Evolutionary conservation across 2,113 vertebrate species (phyloP).

Genomic region (Phalacrocorax pelagicus): DNA sequence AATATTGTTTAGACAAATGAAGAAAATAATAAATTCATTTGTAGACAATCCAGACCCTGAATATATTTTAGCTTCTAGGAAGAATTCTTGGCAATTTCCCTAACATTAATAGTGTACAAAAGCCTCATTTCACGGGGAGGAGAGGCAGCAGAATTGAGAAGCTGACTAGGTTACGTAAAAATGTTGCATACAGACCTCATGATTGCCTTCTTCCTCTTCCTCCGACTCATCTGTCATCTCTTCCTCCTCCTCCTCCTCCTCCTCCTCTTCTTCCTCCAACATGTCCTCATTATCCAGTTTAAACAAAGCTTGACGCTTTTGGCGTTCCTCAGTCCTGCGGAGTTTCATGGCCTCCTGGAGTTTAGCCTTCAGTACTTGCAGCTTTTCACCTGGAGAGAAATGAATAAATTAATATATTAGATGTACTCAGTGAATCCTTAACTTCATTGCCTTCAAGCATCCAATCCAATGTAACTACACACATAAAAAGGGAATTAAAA

Average conservation of each 20-base stretch:
- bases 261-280: conserved; percentile 87
- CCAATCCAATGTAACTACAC: background rate
- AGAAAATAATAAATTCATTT: background rate
- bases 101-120: background rate
- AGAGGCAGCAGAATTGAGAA: background rate
- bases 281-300: conserved; percentile 94
- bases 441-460: background rate
- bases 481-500: background rate
- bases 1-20: background rate
- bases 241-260: conserved; percentile 81
- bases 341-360: conserved; percentile 95
- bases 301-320: conserved; percentile 82
- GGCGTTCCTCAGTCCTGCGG: conserved; percentile 85
- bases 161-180: background rate
- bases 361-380: conserved; percentile 89
- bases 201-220: conserved; percentile 70
- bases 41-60: background rate
- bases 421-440: background rate
- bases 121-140: background rate
- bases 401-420: background rate
- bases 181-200: conserved; percentile 51
- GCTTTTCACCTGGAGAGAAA: conserved; percentile 83
- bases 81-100: background rate
- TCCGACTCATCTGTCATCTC: conserved; percentile 88
- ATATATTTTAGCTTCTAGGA: background rate